Base-by-base conservation (phyloP, 2,113 vertebrate genomes). In the Nyctereutes procyonoides region DNA sequence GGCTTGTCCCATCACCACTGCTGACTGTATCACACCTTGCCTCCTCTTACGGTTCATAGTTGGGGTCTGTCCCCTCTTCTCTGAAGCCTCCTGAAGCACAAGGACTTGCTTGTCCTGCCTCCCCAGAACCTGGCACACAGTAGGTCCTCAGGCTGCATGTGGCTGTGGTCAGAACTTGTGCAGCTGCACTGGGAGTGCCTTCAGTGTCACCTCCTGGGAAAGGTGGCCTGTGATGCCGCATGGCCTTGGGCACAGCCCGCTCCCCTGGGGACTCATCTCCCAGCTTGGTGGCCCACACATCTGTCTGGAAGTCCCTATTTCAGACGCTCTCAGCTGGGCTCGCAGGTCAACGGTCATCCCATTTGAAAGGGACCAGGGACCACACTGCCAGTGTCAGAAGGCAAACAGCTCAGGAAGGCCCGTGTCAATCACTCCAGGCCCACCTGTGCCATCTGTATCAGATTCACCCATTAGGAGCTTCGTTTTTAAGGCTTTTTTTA, bases 11-110 rank as follows among this genome's bases (percentile, higher is more conserved):
- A 7, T 69, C 22, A 3, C 20, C 28, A 0, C 1, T 0, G 26
- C 60, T 0, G 14, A 35, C 20, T 0, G 0, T 14, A 1, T 5
- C 3, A 5, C 14, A 13, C 43, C 65, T 1, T 9, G 2, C 32
- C 83, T n/a, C 24, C 58, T 30, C 51, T 5, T 17, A 48, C 1
- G 32, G 51, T 2, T 80, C 56, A 19, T 1, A 10, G 55, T 0
- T 13, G 22, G 7, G 28, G 15, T 24, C n/a, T 0, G 0, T 30
- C 48, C 35, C 48, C 56, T 0, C 8, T 7, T 24, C 20, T 17
- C 73, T 17, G 20, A 1, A 32, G 8, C 10, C 53, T 43, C 38
- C 32, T 0, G 3, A 56, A 51, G 17, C 10, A 28, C 26, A 2
- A 12, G 58, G 32, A 63, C 82, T 26, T 2, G 15, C 63, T 67